Percentiles rank a stretch among this genome's conserved stretches.
Evolutionary conservation across 2,797 vertebrate species (phyloP).

Genomic region (Hirundo rustica): DNA sequence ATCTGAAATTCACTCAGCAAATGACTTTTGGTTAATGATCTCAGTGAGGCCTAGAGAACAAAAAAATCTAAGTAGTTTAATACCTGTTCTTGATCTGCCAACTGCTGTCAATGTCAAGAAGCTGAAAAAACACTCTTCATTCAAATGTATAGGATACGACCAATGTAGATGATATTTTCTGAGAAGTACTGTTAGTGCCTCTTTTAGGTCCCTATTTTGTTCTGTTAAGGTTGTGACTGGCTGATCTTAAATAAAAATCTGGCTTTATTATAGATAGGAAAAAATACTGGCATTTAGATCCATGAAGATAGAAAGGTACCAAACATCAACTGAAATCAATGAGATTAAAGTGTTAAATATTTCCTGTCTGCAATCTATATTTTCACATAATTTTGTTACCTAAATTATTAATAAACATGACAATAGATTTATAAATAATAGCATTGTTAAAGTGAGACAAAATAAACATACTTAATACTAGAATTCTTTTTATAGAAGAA

Average conservation of each 20-base stretch:
- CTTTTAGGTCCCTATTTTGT: background rate
- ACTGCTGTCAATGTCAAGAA: background rate
- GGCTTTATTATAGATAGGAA: background rate
- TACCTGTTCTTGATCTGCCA: background rate
- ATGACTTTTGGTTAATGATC: background rate
- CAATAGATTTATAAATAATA: background rate
- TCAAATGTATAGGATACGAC: background rate
- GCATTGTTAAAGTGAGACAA: background rate
- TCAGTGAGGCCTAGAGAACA: background rate
- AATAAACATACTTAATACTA: background rate
- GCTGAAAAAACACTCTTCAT: background rate
- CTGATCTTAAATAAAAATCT: background rate
- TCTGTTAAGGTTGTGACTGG: background rate
- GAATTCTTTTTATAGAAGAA: background rate
- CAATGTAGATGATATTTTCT: background rate
- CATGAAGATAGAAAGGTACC: background rate
- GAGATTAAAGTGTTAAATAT: background rate
- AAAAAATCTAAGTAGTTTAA: slow-evolving; percentile 7
- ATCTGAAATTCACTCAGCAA: background rate
- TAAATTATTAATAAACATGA: background rate
- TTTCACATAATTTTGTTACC: background rate
- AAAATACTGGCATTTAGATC: background rate
- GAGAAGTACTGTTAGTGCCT: background rate
- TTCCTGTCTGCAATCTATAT: background rate
- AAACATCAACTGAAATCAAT: background rate